Conservation (phyloP, 2,888 invertebrate species). For the Thera britannica region DNA sequence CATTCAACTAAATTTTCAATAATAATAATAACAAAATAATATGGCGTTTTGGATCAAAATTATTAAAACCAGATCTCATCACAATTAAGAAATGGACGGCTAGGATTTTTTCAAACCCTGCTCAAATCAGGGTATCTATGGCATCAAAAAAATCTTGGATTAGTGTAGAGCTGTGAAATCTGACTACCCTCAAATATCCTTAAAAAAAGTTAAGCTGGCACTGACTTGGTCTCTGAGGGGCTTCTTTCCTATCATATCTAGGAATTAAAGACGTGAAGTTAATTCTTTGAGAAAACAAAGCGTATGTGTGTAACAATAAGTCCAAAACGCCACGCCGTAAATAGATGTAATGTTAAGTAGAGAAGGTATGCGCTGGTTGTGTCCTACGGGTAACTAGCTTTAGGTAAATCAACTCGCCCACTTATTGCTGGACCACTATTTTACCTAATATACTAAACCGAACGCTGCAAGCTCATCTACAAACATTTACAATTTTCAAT, state of each 20-base stretch:
- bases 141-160: not conserved
- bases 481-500: constrained; percentile 65
- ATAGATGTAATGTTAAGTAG: constrained; percentile 45
- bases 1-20: constrained; percentile 31
- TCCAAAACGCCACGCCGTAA: constrained; percentile 19
- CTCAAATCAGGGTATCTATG: not conserved
- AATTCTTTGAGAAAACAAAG: no score
- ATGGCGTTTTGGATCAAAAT: constrained; percentile 19
- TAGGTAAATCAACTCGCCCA: constrained; percentile 48
- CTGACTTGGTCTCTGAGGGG: no score
- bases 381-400: constrained; percentile 65
- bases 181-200: not conserved
- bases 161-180: constrained; percentile 7
- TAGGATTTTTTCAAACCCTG: not conserved
- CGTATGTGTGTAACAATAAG: not conserved
- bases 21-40: constrained; percentile 29
- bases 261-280: no score
- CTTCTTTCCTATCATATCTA: no score
- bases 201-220: no score
- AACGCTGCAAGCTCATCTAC: constrained; percentile 81
- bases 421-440: constrained; percentile 40
- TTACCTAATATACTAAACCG: constrained; percentile 53
- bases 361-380: constrained; percentile 46
- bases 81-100: not conserved
- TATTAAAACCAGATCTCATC: constrained; percentile 9